phyloP scores from a whole-genome alignment of 1,140 invertebrate species.

The Caenorhabditis brenneri region DNA sequence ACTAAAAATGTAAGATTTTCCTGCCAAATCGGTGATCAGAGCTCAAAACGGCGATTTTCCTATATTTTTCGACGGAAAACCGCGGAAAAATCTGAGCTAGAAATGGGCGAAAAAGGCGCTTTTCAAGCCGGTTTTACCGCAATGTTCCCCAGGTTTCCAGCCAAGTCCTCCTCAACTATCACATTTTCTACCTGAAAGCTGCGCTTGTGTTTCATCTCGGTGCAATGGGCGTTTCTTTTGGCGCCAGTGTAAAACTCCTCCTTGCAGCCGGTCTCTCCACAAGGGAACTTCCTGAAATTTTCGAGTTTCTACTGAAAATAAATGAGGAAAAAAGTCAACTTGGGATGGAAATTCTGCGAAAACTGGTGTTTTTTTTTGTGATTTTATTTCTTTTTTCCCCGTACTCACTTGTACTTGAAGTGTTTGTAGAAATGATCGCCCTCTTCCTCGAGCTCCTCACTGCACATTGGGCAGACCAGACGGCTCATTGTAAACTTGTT shows the following conservation, averaged over 20 bases:
- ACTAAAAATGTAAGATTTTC: too few species aligned
- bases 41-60: too few species aligned
- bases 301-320: too few species aligned
- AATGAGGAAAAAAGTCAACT: neutral
- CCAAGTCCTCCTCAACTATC: too few species aligned
- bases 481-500: neutral
- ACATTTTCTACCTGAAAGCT: neutral
- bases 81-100: too few species aligned
- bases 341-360: too few species aligned
- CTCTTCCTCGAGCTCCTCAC: neutral
- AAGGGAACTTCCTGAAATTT: neutral
- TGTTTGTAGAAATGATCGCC: neutral
- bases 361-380: neutral
- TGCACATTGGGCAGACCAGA: neutral
- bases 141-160: too few species aligned
- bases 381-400: neutral
- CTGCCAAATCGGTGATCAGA: too few species aligned
- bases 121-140: too few species aligned
- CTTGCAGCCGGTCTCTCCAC: neutral
- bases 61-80: too few species aligned
- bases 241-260: neutral
- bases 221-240: neutral
- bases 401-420: slow-evolving; percentile 2
- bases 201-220: neutral
- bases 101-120: neutral